Percentiles rank a stretch among this genome's conserved stretches.
Evolutionary conservation across 2,888 invertebrate genomes (phyloP).

Genomic region (Troides oblongomaculatus): DNA sequence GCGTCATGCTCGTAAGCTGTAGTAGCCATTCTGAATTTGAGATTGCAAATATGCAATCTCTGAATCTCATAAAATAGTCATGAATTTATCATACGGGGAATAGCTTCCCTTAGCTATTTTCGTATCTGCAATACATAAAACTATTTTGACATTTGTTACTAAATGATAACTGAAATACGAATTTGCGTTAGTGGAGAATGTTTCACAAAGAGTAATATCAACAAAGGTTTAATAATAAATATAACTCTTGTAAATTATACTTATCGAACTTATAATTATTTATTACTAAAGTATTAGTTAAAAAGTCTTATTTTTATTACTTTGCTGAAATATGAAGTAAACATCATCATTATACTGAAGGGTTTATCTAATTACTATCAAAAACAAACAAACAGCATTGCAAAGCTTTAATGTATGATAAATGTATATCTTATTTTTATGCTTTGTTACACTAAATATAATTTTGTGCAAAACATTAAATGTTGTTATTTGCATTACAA

Average conservation of each 20-base stretch:
- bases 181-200: conserved; percentile 1
- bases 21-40: conserved; percentile 57
- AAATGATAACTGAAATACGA: not conserved
- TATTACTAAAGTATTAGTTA: too few species aligned
- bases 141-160: conserved; percentile 27
- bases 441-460: too few species aligned
- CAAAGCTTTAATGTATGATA: too few species aligned
- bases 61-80: conserved; percentile 21
- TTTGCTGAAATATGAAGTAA: too few species aligned
- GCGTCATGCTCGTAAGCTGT: conserved; percentile 70
- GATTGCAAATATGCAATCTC: conserved; percentile 13
- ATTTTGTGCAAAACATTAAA: too few species aligned
- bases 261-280: too few species aligned
- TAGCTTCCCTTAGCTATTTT: conserved; percentile 30
- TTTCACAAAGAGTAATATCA: not conserved
- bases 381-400: too few species aligned
- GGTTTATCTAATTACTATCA: too few species aligned
- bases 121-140: conserved; percentile 30
- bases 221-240: not conserved
- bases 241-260: not conserved
- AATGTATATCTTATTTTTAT: too few species aligned
- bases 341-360: too few species aligned
- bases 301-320: too few species aligned
- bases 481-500: too few species aligned
- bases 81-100: conserved; percentile 14